Percentiles rank a stretch among this genome's conserved stretches.
Conservation (phyloP, 2,888 invertebrate genomes). For the Cryptops parisi region DNA sequence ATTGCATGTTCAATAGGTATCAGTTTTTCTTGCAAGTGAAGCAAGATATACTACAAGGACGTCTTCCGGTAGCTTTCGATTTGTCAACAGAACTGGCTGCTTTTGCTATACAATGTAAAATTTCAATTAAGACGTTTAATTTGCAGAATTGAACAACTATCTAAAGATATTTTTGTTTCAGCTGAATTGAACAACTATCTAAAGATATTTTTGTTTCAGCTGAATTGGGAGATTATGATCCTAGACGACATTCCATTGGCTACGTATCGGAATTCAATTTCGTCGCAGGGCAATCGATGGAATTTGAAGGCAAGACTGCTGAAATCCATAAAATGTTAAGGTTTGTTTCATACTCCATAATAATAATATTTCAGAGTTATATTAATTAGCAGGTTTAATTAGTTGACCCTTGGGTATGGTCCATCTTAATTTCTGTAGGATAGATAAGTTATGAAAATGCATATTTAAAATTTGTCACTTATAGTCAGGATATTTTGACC, state of each 20-base stretch:
- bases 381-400: no score
- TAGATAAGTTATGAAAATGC: no score
- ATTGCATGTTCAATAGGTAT: constrained; percentile 71
- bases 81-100: constrained; percentile 82
- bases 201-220: constrained; percentile 52
- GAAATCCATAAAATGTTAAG: constrained; percentile 77
- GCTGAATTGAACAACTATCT: neutral
- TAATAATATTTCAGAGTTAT: no score
- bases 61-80: constrained; percentile 79
- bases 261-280: constrained; percentile 92
- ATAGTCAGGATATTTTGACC: no score
- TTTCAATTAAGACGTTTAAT: neutral
- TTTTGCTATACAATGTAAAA: constrained; percentile 88
- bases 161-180: constrained; percentile 41
- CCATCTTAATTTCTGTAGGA: no score
- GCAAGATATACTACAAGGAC: constrained; percentile 86
- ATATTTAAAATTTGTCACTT: constrained; percentile 38
- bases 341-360: no score
- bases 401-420: no score
- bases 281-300: constrained; percentile 78
- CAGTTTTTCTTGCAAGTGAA: constrained; percentile 94
- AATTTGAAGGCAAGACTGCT: constrained; percentile 71
- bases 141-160: neutral
- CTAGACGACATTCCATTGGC: constrained; percentile 67
- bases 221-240: constrained; percentile 88